Evolutionary conservation across 2,113 vertebrate species (phyloP), one percentile per base, ranked within the genome.

Genomic region (Lota lota): DNA sequence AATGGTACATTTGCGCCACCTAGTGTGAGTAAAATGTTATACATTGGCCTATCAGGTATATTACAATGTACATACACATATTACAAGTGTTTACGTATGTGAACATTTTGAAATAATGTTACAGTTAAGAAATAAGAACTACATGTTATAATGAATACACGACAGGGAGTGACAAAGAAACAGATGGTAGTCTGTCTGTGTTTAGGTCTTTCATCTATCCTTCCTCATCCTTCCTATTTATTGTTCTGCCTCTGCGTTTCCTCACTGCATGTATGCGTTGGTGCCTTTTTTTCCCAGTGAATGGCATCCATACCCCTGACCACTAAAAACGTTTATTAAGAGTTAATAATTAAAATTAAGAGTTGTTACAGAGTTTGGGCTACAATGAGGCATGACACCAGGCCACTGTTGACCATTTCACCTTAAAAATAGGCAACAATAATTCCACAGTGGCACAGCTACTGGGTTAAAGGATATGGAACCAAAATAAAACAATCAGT

Each of bases 391-490:
- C 36, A 33, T 66, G 24, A 66, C 64, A 60, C 71, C 76, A 82
- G 76, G 85, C 8, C 40, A 47, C 70, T 78, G 81, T 80, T 85
- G 20, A 83, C 68, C 67, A 71, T 76, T 77, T 80, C 66, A 73
- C 76, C 72, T 79, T 80, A 83, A 88, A 24, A 86, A 85, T 85
- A 86, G 85, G 76, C 83, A 72, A 69, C 51, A 61, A 66, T 75
- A 86, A 85, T 75, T 88, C 84, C 80, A 67, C 71, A 68, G 76
- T 66, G 83, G 67, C 71, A 70, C 10, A 36, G 85, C 86, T 89
- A 88, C 87, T 82, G 77, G 54, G 77, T 87, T 85, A 88, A 87
- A 70, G 40, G 77, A 90, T 87, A 89, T 77, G 73, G 83, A 89
- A 68, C 74, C 74, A 86, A 81, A 90, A 84, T 75, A 87, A 86